These are phyloP conservation scores for Scaptomyza pallida DNA, from an alignment of 1,140 invertebrate species.

Conservation along the genomic window DNA sequence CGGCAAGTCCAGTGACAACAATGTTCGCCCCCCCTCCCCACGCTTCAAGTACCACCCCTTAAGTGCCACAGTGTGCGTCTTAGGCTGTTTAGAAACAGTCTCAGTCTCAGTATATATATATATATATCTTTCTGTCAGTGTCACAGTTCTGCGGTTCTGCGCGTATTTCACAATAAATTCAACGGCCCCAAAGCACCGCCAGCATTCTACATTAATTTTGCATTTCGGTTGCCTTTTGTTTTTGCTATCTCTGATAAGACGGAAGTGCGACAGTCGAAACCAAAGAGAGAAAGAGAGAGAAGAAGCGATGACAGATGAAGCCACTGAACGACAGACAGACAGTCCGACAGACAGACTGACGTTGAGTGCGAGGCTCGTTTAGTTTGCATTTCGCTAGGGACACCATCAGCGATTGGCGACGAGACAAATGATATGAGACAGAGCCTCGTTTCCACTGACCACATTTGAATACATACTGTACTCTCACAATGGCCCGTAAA, in stretches of 20 bases:
- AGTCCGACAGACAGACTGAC: constrained; percentile 24
- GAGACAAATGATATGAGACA: constrained; percentile 65
- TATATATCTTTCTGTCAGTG: no score
- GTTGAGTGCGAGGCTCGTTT: constrained; percentile 29
- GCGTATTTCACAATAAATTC: constrained; percentile 73
- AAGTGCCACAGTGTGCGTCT: constrained; percentile 1
- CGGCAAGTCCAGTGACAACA: constrained; percentile 30
- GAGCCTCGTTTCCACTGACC: constrained; percentile 31
- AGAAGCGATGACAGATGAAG: constrained; percentile 21
- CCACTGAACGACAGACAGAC: constrained; percentile 35
- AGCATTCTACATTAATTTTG: constrained; percentile 73
- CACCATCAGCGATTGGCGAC: background rate
- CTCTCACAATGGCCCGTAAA: background rate
- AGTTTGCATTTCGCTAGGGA: constrained; percentile 4
- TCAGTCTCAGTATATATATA: background rate
- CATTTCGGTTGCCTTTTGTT: constrained; percentile 62
- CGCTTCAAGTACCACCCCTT: constrained; percentile 3
- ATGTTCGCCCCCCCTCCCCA: constrained; percentile 8
- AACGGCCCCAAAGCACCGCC: constrained; percentile 14
- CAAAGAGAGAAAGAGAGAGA: background rate
- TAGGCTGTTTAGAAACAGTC: background rate
- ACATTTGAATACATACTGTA: constrained; percentile 27
- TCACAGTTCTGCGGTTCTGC: constrained; percentile 26
- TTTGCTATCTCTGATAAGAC: constrained; percentile 40
- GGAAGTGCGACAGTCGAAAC: constrained; percentile 26